phyloP scores from a whole-genome alignment of 2,888 invertebrate genomes.

The Epiblema foenella region DNA sequence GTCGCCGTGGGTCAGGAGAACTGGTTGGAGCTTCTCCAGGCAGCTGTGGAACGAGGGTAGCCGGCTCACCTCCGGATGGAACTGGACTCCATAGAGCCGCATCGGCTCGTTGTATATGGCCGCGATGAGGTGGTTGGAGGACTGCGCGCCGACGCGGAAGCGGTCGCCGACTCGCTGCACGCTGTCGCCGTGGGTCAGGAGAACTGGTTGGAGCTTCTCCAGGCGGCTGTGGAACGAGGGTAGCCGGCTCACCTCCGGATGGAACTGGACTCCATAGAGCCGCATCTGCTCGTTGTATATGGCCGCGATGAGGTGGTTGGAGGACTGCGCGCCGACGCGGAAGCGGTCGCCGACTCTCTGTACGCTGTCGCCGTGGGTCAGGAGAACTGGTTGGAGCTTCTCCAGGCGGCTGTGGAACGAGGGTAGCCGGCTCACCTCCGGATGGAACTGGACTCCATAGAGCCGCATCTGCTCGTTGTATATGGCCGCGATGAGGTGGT shows the following conservation, averaged over 20 bases:
- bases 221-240: no score
- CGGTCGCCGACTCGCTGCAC: constrained; percentile 95
- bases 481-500: constrained; percentile 93
- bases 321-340: constrained; percentile 92
- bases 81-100: constrained; percentile 97
- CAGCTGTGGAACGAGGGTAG: no score
- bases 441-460: constrained; percentile 99
- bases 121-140: constrained; percentile 90
- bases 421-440: constrained; percentile 95
- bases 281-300: constrained; percentile 96
- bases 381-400: constrained; percentile 93
- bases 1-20: constrained; percentile 98
- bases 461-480: constrained; percentile 95
- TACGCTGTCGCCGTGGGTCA: constrained; percentile 99
- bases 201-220: constrained; percentile 93
- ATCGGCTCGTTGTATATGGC: constrained; percentile 96
- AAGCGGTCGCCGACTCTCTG: constrained; percentile 96
- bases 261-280: constrained; percentile 98
- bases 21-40: no score
- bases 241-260: constrained; percentile 97
- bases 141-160: constrained; percentile 94
- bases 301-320: constrained; percentile 92
- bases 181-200: constrained; percentile 99
- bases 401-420: no score
- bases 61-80: constrained; percentile 98